A percentile compares a stretch with the other conserved stretches of the same genome.
These are phyloP conservation scores for Acromyrmex echinatior DNA, from an alignment of 1,140 invertebrate species.

Conservation along the genomic window DNA sequence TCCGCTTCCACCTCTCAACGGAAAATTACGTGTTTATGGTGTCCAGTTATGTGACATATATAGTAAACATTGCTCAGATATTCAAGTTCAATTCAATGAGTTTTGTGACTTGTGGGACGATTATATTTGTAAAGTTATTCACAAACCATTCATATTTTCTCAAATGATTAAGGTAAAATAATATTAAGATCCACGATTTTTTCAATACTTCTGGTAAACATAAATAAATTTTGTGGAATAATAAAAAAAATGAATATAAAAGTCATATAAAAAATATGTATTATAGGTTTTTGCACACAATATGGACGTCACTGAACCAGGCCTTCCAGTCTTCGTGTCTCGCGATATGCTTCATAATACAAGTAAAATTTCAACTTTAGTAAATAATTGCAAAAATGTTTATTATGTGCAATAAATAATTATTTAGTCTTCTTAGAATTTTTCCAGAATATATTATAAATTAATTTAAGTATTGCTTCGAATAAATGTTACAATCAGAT, in stretches of 20 bases:
- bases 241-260: neutral
- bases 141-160: neutral
- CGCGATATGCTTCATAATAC: neutral
- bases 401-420: too few species aligned
- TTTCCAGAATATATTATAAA: neutral
- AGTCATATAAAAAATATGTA: neutral
- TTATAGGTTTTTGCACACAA: conserved; percentile 68
- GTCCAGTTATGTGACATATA: neutral
- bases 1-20: conserved; percentile 67
- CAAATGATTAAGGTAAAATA: conserved; percentile 9
- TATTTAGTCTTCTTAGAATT: neutral
- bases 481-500: neutral
- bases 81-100: conserved; percentile 8
- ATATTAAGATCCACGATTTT: neutral
- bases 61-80: neutral
- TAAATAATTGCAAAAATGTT: neutral
- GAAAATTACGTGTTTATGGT: conserved; percentile 54
- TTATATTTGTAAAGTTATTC: conserved; percentile 65
- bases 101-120: conserved; percentile 68
- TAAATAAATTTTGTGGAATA: neutral
- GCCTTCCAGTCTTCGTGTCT: neutral
- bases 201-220: neutral
- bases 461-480: neutral
- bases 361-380: neutral
- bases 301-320: conserved; percentile 42